phyloP scores from a whole-genome alignment of 2,888 invertebrate species.

The Dioctria rufipes region DNA sequence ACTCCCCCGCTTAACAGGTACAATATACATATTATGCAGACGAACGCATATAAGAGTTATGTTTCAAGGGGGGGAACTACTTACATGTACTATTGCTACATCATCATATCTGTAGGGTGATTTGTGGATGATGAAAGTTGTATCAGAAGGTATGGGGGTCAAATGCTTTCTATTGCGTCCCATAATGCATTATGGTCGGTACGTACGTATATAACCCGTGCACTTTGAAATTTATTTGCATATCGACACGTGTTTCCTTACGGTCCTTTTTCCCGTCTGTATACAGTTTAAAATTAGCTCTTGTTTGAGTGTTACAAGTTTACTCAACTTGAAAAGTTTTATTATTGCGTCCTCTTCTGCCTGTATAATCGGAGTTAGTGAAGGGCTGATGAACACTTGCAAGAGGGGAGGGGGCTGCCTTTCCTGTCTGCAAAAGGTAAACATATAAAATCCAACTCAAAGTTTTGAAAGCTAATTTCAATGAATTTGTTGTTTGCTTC shows the following conservation, averaged over 20 bases:
- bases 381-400: not conserved
- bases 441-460: slow-evolving; percentile 43
- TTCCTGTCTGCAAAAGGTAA: slow-evolving; percentile 15
- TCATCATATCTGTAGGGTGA: not conserved
- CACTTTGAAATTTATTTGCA: slow-evolving; percentile 39
- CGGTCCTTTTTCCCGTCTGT: not conserved
- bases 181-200: not conserved
- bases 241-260: slow-evolving; percentile 32
- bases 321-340: not conserved
- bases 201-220: slow-evolving; percentile 6
- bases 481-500: slow-evolving; percentile 39
- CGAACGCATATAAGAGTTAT: not conserved
- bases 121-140: slow-evolving; percentile 23
- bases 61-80: not conserved
- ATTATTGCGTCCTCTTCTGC: not conserved
- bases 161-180: too few species aligned
- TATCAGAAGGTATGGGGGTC: not conserved
- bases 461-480: slow-evolving; percentile 27
- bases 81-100: not conserved
- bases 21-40: slow-evolving; percentile 8
- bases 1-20: not conserved
- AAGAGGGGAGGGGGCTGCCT: not conserved
- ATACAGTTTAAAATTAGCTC: slow-evolving; percentile 2
- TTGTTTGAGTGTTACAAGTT: slow-evolving; percentile 20
- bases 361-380: not conserved